Evolutionary conservation across 1,140 invertebrate species (phyloP), one percentile per base, ranked within the genome.

Genomic region (Drosophila orena): DNA sequence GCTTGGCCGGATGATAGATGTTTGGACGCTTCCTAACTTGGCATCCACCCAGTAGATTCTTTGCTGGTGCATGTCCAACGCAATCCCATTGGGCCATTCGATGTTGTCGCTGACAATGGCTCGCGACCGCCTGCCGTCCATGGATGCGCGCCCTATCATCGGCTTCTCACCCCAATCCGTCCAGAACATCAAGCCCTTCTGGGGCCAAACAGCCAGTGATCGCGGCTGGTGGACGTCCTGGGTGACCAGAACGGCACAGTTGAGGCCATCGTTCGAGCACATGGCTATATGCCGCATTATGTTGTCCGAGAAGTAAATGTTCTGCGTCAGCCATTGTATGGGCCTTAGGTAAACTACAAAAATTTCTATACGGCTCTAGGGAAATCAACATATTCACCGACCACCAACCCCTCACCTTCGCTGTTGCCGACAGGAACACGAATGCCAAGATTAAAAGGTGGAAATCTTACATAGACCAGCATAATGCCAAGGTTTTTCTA

Each of bases 1-100:
- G 93, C 55, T 96, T 91, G 0, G 94, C 92, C 2, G 95, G 94
- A 89, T 96, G 96, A 83, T 95, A 96, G 24, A 97, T 94, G 69
- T 96, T 92, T 97, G 97, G 2, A 98, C 95, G 57, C 93, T 95
- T 42, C 93, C 93, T 6, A 94, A 78, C 74, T 97, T 96, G 1
- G 94, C 94, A 76, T 97, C 96, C 0, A 97, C 95, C 94, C 97
- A 97, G 76, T 97, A 96, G 6, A 96, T 93, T 49, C 97, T 93
- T 17, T 95, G 93, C 66, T 96, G 97, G 15, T 96, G 95, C 84
- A 96, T 95, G 92, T 99, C 98, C 47, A 99, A 93, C 2, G 97
- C 95, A 8, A 99, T 93, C 3, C 97, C 97, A 91, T 97, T 98
- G 1, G 98, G 97, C 96, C 97, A 98, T 40, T 94, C 94, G 2